Conservation (phyloP, 2,888 invertebrate genomes). For the Himalopsyche kuldschensis region DNA sequence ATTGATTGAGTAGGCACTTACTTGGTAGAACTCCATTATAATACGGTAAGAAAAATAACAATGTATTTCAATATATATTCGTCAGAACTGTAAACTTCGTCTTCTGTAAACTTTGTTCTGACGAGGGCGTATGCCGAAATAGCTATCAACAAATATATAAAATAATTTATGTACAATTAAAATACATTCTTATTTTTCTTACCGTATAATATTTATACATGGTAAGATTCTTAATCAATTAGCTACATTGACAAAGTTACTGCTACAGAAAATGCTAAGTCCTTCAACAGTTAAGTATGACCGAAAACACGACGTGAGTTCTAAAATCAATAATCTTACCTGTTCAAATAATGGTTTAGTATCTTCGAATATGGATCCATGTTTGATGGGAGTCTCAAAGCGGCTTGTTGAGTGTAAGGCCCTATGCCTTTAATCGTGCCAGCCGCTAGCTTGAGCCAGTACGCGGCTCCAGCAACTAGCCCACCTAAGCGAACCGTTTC, state of each 20-base stretch:
- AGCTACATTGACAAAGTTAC: too few species aligned
- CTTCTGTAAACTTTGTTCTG: too few species aligned
- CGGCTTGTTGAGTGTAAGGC: conserved; percentile 74
- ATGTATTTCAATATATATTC: too few species aligned
- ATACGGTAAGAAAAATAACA: too few species aligned
- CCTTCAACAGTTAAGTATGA: too few species aligned
- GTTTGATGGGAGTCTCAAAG: conserved; percentile 56
- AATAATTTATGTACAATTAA: too few species aligned
- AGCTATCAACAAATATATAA: too few species aligned
- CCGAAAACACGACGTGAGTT: neutral
- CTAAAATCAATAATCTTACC: conserved; percentile 5
- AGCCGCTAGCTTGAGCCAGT: conserved; percentile 83
- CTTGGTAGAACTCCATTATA: too few species aligned
- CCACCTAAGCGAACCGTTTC: conserved; percentile 77
- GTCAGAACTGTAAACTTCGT: too few species aligned
- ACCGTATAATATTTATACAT: neutral
- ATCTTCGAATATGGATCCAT: conserved; percentile 29
- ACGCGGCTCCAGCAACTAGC: conserved; percentile 78
- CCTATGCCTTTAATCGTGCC: conserved; percentile 81
- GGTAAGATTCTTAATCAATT: neutral
- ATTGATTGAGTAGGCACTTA: too few species aligned
- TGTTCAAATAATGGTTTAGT: conserved; percentile 21
- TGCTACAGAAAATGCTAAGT: too few species aligned
- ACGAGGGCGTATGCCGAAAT: too few species aligned
- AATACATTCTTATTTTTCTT: neutral